Conservation (phyloP, 2,888 invertebrate species). For the Alitta virens region DNA sequence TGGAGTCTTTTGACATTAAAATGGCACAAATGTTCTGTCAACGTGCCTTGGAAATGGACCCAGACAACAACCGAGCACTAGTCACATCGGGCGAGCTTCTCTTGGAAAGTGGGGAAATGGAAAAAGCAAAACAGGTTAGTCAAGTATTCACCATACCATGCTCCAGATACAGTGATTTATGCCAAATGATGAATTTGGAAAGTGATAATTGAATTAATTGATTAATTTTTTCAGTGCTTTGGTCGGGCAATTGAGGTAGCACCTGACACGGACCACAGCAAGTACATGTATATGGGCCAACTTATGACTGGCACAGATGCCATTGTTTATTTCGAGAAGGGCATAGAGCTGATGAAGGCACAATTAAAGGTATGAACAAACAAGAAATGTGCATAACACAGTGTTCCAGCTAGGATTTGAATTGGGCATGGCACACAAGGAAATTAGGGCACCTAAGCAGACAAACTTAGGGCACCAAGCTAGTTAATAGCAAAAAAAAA, state of each 20-base stretch:
- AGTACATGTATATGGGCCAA: conserved; percentile 59
- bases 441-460: too few relatives aligned
- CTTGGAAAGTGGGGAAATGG: conserved; percentile 53
- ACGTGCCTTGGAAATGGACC: conserved; percentile 53
- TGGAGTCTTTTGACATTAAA: conserved; percentile 57
- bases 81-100: conserved; percentile 55
- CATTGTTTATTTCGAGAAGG: conserved; percentile 55
- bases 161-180: too few relatives aligned
- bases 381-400: too few relatives aligned
- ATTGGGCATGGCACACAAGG: too few relatives aligned
- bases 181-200: too few relatives aligned
- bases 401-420: too few relatives aligned
- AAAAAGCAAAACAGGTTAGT: conserved; percentile 54
- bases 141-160: too few relatives aligned
- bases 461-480: too few relatives aligned
- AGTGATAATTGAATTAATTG: background rate
- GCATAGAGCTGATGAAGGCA: conserved; percentile 55
- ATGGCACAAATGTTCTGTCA: conserved; percentile 56
- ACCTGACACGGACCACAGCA: conserved; percentile 56
- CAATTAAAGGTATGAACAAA: conserved; percentile 14
- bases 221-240: conserved; percentile 47
- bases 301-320: conserved; percentile 54
- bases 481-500: too few relatives aligned
- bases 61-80: conserved; percentile 53
- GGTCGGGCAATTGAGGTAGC: conserved; percentile 51